Conservation (phyloP, 2,888 invertebrate species). For the Trissoscelio sp. region DNA sequence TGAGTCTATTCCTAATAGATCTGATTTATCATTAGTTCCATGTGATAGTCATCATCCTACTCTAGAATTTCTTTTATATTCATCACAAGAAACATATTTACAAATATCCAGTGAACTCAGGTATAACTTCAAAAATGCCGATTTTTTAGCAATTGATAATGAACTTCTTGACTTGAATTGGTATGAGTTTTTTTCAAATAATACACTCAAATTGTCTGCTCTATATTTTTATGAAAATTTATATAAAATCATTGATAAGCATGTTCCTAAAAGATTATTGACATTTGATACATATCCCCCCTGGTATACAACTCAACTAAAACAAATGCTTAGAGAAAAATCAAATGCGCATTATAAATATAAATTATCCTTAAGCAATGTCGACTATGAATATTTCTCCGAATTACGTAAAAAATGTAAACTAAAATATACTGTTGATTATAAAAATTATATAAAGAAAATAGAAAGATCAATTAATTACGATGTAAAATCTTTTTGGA, state of each 20-base stretch:
- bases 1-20: no score
- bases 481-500: conserved; percentile 15
- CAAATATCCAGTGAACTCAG: no score
- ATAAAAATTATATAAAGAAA: background rate
- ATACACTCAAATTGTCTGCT: no score
- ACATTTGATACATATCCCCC: no score
- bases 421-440: background rate
- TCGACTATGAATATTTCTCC: background rate
- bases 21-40: background rate
- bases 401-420: background rate
- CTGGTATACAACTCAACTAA: no score
- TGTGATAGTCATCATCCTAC: conserved; percentile 21
- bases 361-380: background rate
- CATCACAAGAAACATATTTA: no score
- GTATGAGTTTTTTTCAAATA: background rate
- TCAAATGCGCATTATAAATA: conserved; percentile 7
- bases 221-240: no score
- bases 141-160: background rate
- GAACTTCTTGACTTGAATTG: conserved; percentile 6
- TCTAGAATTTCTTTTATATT: background rate
- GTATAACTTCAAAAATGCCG: conserved; percentile 7
- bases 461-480: background rate
- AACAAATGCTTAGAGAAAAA: no score
- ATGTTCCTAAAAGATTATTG: no score
- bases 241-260: no score